Evolutionary conservation across 2,797 vertebrate species (phyloP), one percentile per base, ranked within the genome.

Genomic region (Distichodus sexfasciatus): DNA sequence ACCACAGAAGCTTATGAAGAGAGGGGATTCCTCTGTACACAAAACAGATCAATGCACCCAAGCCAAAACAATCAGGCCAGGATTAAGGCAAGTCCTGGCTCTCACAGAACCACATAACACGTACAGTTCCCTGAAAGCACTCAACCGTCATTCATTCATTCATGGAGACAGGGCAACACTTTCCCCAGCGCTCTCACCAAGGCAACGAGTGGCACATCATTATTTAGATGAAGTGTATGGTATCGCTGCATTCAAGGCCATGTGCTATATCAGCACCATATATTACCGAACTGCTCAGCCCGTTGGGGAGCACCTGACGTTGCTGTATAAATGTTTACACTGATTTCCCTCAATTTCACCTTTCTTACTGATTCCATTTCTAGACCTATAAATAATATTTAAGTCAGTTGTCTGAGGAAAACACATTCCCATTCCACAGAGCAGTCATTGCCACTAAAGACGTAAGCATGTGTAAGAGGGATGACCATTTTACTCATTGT

Each of bases 1-100:
- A 87, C 82, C 87, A 78, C 82, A 83, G 79, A 83, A 74, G 72
- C 75, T 62, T 76, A 82, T 71, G 73, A 87, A 86, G 83, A 83
- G 85, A 86, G 85, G 82, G 83, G 84, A 87, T 84, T 84, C 82
- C 85, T 83, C 80, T 81, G 71, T 83, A 83, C 82, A 85, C 81
- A 76, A 77, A 15, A 76, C 74, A 38, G 63, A 71, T 47, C 53
- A 69, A 64, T 75, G 76, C 43, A 54, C 12, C 67, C 65, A 62
- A 40, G 58, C 67, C 17, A 59, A 58, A 66, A 72, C 63, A 60
- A 17, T 69, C 58, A 46, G 21, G 38, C n/a, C 33, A 57, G 50
- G 43, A 50, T 64, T 65, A 64, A 35, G 10, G 61, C 31, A 31
- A 59, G 66, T 36, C 53, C 43, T 15, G 29, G 29, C 57, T 50